Evolutionary conservation across 2,113 vertebrate genomes (phyloP).

Genomic region (Xenopus borealis): DNA sequence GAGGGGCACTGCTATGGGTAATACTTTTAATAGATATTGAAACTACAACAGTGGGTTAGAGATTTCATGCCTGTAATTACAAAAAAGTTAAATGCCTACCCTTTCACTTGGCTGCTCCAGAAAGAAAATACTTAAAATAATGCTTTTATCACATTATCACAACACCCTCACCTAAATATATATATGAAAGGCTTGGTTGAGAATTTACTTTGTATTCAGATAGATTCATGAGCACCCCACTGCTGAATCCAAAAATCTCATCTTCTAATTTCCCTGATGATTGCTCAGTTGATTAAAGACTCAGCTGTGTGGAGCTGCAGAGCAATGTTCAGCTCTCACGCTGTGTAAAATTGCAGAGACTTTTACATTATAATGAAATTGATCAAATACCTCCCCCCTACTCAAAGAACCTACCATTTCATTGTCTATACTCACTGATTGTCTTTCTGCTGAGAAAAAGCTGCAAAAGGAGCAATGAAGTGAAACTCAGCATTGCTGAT

Average conservation of each 20-base stretch:
- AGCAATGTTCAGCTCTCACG: slow-evolving; percentile 37
- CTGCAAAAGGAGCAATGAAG: slow-evolving; percentile 6
- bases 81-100: too few species aligned
- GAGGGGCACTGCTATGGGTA: too few species aligned
- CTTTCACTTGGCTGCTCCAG: too few species aligned
- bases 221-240: slow-evolving; percentile 19
- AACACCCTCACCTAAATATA: not conserved
- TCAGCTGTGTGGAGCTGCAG: slow-evolving; percentile 26
- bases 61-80: too few species aligned
- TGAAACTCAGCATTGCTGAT: slow-evolving; percentile 16
- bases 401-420: slow-evolving; percentile 19
- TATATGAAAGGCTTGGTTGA: not conserved
- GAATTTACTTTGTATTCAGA: not conserved
- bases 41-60: too few species aligned
- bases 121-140: too few species aligned
- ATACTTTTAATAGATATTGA: too few species aligned
- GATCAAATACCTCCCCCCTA: slow-evolving; percentile 35
- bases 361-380: slow-evolving; percentile 33
- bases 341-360: slow-evolving; percentile 40
- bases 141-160: too few species aligned
- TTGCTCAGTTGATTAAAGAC: slow-evolving; percentile 42
- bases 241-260: slow-evolving; percentile 28
- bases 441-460: slow-evolving; percentile 24
- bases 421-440: slow-evolving; percentile 27
- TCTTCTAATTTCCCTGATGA: slow-evolving; percentile 39